Evolutionary conservation across 2,797 vertebrate species (phyloP).

Genomic region (Pangasius sanitwongsei): DNA sequence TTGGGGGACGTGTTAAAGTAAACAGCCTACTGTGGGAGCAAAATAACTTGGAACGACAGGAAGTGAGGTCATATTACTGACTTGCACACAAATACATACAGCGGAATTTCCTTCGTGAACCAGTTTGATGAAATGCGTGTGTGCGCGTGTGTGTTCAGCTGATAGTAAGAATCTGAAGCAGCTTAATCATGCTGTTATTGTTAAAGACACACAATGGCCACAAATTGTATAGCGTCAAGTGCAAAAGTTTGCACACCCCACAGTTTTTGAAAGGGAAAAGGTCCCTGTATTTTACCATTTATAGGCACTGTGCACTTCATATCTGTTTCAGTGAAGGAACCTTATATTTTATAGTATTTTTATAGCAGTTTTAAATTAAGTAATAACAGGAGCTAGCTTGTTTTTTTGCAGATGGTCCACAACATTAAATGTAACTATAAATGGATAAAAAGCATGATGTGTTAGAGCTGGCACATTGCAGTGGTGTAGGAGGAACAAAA

Average conservation of each 20-base stretch:
- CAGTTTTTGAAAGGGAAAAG: neutral
- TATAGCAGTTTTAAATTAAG: neutral
- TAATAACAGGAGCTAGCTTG: neutral
- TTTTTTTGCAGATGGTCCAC: neutral
- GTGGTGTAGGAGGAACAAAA: neutral
- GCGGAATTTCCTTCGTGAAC: constrained; percentile 11
- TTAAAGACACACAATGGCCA: neutral
- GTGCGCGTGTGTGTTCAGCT: neutral
- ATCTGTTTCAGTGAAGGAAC: neutral
- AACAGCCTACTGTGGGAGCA: constrained; percentile 39
- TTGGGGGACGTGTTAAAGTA: constrained; percentile 43
- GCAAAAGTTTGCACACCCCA: neutral
- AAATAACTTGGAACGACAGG: constrained; percentile 25
- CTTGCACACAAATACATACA: constrained; percentile 9
- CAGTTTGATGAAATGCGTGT: neutral
- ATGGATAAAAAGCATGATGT: neutral
- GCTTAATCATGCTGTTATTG: neutral
- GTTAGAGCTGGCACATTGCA: neutral
- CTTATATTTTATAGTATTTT: neutral
- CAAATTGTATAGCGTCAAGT: neutral
- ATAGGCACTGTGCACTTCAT: neutral
- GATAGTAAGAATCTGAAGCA: neutral
- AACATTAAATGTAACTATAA: neutral
- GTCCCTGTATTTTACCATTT: neutral
- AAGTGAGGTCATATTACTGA: constrained; percentile 50